Evolutionary conservation across 2,888 invertebrate genomes (phyloP), one percentile per base, ranked within the genome.

Genomic region (Baronia brevicornis): DNA sequence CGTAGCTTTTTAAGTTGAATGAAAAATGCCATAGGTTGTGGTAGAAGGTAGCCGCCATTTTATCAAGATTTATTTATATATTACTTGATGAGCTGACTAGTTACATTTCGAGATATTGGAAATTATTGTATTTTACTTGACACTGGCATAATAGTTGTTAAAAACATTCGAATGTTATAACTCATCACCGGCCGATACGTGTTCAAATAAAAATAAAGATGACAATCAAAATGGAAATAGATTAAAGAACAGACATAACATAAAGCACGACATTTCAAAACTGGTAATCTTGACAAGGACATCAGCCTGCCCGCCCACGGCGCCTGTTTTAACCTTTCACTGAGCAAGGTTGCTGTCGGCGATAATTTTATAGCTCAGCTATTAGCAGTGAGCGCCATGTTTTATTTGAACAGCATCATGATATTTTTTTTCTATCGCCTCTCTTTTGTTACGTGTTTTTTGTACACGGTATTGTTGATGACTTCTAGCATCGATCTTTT

Each of bases 291-390:
- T 33, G 38, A 41, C 46, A 47, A 47, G 49, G 49, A 43, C 48
- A 35, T 12, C 39, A 21, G 31, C 44, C 37, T 32, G 41, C 36
- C 43, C 48, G 42, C 48, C 48, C 43, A 48, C 48, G 20, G 30
- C 30, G 40, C 32, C 35, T 9, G 15, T 34, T 7, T 21, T 38
- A 39, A 43, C 49, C 49, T 46, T 43, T 48, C 46, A 43, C 43
- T 43, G 36, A 24, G 39, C 44, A 30, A 35, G 30, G 29, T 33
- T 28, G 31, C 29, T 39, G 39, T 39, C 36, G 38, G 23, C 36
- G 23, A 38, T 38, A 39, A 32, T 41, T 39, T 39, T 29, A 35
- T 32, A 38, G 32, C 39, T 28, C 32, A 33, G 30, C 30, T 30
- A 31, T 31, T 31, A 28, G 28, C 28, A 30, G 30, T 30, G 22